Percentiles rank a stretch among this genome's conserved stretches.
These are phyloP conservation scores for Sialis lutaria DNA, from an alignment of 2,888 invertebrate species.

Conservation along the genomic window DNA sequence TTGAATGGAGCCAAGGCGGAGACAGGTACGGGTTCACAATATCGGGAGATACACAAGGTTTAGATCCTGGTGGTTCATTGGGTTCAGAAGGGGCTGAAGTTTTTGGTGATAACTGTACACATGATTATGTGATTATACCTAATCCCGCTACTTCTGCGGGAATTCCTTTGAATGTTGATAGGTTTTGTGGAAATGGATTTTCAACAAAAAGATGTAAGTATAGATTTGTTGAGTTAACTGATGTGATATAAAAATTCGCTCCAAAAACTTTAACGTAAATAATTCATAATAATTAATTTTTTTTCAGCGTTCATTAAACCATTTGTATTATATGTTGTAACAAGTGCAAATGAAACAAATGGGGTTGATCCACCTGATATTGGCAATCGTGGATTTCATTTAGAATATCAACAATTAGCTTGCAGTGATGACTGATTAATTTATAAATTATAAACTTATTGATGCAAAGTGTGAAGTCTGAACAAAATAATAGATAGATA, in stretches of 20 bases:
- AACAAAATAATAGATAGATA: too few species aligned
- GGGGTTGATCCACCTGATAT: slow-evolving; percentile 34
- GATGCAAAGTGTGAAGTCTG: too few species aligned
- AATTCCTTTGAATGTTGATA: slow-evolving; percentile 32
- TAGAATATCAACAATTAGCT: slow-evolving; percentile 47
- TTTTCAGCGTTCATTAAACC: slow-evolving; percentile 44
- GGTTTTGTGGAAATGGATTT: slow-evolving; percentile 62
- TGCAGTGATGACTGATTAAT: slow-evolving; percentile 23
- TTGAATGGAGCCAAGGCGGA: slow-evolving; percentile 38
- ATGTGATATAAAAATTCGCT: neutral
- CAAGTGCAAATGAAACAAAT: slow-evolving; percentile 38
- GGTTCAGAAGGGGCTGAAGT: slow-evolving; percentile 36
- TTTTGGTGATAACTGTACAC: slow-evolving; percentile 41
- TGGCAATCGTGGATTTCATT: slow-evolving; percentile 57
- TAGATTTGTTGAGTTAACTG: neutral
- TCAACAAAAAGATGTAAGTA: slow-evolving; percentile 42
- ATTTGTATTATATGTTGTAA: slow-evolving; percentile 56
- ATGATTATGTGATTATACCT: slow-evolving; percentile 61
- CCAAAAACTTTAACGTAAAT: neutral
- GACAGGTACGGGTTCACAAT: slow-evolving; percentile 50
- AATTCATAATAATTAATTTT: neutral
- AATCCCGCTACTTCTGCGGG: slow-evolving; percentile 35
- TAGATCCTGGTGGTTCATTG: slow-evolving; percentile 36
- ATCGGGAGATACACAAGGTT: slow-evolving; percentile 48
- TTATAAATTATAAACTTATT: too few species aligned